A percentile compares a stretch with the other conserved stretches of the same genome.
phyloP scores from a whole-genome alignment of 2,113 vertebrate genomes.

The Psammodynastes pulverulentus region DNA sequence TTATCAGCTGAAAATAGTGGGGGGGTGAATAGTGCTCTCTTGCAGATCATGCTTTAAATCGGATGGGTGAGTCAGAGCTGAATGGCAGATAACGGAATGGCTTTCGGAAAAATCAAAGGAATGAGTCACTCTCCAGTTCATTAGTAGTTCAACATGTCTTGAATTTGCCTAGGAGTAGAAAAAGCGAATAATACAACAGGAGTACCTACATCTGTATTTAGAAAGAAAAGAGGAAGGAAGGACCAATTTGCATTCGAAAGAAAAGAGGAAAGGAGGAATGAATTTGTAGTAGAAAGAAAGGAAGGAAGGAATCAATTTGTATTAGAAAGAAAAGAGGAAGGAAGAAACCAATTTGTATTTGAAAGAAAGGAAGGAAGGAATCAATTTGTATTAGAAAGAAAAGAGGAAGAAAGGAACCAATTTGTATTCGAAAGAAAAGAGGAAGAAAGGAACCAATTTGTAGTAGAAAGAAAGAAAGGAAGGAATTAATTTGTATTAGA shows the following conservation, averaged over 20 bases:
- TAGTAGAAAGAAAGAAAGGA: no score
- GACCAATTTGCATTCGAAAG: not conserved
- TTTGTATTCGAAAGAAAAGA: no score
- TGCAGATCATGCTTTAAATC: not conserved
- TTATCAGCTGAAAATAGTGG: not conserved
- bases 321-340: not conserved
- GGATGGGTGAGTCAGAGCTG: not conserved
- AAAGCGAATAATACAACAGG: not conserved
- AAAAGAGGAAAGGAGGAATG: no score
- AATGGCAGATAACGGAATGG: not conserved
- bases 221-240: not conserved
- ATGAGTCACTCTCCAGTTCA: not conserved
- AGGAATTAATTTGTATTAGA: no score
- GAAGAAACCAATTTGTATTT: no score
- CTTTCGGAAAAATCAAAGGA: not conserved
- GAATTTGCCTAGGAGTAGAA: not conserved
- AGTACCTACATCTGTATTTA: not conserved
- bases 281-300: no score
- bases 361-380: no score
- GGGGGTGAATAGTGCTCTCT: not conserved
- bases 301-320: not conserved
- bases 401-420: no score
- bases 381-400: no score
- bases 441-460: no score
- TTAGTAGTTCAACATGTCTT: not conserved